These are phyloP conservation scores for Ailurus styani DNA, from an alignment of 2,113 vertebrate species.

Conservation along the genomic window DNA sequence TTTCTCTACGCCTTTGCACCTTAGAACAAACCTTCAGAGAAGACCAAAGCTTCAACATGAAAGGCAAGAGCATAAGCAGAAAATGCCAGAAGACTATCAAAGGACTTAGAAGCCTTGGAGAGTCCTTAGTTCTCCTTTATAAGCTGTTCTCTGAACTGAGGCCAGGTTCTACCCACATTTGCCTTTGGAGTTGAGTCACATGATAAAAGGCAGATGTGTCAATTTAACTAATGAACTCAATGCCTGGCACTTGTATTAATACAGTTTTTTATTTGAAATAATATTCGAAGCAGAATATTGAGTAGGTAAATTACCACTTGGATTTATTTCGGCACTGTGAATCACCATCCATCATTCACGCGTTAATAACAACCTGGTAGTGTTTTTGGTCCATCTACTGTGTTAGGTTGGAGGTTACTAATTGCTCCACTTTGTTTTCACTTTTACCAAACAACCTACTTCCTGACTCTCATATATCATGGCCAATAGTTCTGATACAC, in stretches of 20 bases:
- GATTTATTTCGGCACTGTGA: slow-evolving; percentile 4
- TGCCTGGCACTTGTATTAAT: neutral
- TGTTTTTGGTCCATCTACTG: neutral
- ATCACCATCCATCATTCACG: neutral
- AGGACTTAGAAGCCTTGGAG: slow-evolving; percentile 46
- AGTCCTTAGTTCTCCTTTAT: neutral
- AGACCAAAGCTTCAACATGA: slow-evolving; percentile 20
- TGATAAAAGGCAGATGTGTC: slow-evolving; percentile 21
- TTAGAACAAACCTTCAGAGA: neutral
- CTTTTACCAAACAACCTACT: neutral
- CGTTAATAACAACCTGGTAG: neutral
- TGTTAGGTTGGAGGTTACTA: neutral
- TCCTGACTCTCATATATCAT: neutral
- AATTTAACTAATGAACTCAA: neutral
- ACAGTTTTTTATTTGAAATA: slow-evolving; percentile 27
- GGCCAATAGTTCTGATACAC: neutral
- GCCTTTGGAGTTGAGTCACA: neutral
- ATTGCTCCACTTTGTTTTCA: neutral
- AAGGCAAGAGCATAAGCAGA: slow-evolving; percentile 18
- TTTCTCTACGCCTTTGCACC: neutral
- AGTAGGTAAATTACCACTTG: neutral
- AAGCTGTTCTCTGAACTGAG: slow-evolving; percentile 10
- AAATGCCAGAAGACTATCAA: slow-evolving; percentile 2
- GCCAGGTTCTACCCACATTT: neutral
- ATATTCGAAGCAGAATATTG: neutral